Conservation (phyloP, 2,888 invertebrate genomes). For the Halocaridina rubra region DNA sequence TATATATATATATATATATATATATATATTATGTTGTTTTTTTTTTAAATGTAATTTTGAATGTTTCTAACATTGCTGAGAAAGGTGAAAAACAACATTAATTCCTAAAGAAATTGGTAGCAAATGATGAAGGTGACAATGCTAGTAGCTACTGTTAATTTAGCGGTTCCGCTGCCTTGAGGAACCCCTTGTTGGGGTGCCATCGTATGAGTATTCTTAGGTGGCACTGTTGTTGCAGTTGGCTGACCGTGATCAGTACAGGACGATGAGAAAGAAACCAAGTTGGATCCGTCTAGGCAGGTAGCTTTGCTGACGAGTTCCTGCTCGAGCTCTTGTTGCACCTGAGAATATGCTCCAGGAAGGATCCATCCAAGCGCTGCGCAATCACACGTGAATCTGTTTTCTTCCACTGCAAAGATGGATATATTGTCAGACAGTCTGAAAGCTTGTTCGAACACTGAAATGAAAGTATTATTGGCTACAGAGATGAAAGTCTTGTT, state of each 20-base stretch:
- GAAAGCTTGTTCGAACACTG: conserved; percentile 2
- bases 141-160: too few species aligned
- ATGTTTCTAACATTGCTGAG: too few species aligned
- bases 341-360: neutral
- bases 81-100: too few species aligned
- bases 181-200: too few species aligned
- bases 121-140: too few species aligned
- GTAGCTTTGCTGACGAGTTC: neutral
- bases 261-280: conserved; percentile 4
- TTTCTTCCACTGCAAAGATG: conserved; percentile 26
- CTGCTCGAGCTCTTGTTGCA: conserved; percentile 6
- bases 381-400: conserved; percentile 27
- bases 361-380: conserved; percentile 18
- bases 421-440: neutral
- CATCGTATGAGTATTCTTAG: too few species aligned
- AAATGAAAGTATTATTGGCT: conserved; percentile 29
- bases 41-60: too few species aligned
- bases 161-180: too few species aligned
- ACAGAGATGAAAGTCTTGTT: conserved; percentile 32
- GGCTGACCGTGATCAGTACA: neutral
- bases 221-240: neutral
- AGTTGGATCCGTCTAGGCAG: conserved; percentile 15
- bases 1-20: neutral
- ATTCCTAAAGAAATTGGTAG: too few species aligned
- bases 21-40: neutral